These are phyloP conservation scores for Drosophila mojavensis DNA, from an alignment of 1,140 invertebrate genomes.

Conservation along the genomic window DNA sequence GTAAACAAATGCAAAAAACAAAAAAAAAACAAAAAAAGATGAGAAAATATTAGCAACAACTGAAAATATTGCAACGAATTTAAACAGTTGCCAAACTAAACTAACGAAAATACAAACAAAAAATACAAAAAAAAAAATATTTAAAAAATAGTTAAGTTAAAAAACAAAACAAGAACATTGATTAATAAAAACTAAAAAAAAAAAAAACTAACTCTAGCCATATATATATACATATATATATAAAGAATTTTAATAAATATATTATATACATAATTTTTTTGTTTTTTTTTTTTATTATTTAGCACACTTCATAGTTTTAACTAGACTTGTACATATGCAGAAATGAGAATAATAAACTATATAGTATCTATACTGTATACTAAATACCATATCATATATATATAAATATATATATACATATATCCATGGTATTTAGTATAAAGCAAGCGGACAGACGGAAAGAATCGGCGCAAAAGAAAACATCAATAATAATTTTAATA, in stretches of 20 bases:
- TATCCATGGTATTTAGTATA: conserved; percentile 23
- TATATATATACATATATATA: conserved; percentile 58
- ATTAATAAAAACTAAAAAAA: conserved; percentile 52
- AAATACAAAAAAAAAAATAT: conserved; percentile 27
- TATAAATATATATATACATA: conserved; percentile 22
- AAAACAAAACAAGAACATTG: conserved; percentile 25
- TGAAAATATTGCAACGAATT: conserved; percentile 81
- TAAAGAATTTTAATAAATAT: conserved; percentile 70
- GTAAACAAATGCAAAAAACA: conserved; percentile 63
- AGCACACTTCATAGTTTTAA: conserved; percentile 76
- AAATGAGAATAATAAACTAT: conserved; percentile 40
- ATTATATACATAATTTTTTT: conserved; percentile 55
- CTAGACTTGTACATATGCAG: conserved; percentile 73
- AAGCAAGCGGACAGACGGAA: conserved; percentile 14
- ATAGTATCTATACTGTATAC: conserved; percentile 43
- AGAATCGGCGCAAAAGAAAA: conserved; percentile 42
- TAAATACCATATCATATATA: no score
- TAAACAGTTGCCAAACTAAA: conserved; percentile 81
- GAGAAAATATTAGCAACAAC: conserved; percentile 71
- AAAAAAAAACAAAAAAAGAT: conserved; percentile 11
- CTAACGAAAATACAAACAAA: conserved; percentile 55
- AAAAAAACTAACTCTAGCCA: conserved; percentile 51
- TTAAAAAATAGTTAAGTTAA: conserved; percentile 40
- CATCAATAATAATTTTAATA: conserved; percentile 77
- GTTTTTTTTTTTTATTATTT: conserved; percentile 65